Percentiles rank a stretch among this genome's conserved stretches.
These are phyloP conservation scores for Callipepla squamata DNA, from an alignment of 2,113 vertebrate species.

Conservation along the genomic window DNA sequence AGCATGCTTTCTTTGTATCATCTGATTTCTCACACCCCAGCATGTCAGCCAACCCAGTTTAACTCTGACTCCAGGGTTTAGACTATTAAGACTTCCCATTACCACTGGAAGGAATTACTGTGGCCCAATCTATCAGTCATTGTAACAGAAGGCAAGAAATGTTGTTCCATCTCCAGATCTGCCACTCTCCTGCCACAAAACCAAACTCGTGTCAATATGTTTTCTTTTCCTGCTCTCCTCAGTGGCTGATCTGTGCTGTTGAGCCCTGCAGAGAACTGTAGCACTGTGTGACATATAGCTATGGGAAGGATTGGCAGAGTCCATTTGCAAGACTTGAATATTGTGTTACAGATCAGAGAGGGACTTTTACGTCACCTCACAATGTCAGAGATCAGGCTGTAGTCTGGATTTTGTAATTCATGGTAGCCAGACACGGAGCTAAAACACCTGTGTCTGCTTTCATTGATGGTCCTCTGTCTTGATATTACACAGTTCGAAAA, in stretches of 20 bases:
- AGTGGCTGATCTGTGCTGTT: background rate
- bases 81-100: background rate
- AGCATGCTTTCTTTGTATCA: background rate
- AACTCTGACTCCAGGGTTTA: background rate
- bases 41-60: background rate
- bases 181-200: background rate
- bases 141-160: background rate
- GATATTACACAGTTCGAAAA: background rate
- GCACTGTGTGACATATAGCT: background rate
- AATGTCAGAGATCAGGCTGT: background rate
- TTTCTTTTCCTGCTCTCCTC: background rate
- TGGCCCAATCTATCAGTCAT: background rate
- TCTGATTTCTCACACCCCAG: background rate
- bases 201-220: fast-evolving
- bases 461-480: background rate
- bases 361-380: background rate
- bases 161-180: background rate
- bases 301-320: background rate
- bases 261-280: background rate
- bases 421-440: background rate
- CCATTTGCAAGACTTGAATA: background rate
- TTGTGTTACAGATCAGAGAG: background rate
- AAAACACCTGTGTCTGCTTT: background rate
- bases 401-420: background rate
- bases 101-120: background rate